Base-by-base conservation (phyloP, 2,888 invertebrate genomes). In the Drosophila gaucha region DNA sequence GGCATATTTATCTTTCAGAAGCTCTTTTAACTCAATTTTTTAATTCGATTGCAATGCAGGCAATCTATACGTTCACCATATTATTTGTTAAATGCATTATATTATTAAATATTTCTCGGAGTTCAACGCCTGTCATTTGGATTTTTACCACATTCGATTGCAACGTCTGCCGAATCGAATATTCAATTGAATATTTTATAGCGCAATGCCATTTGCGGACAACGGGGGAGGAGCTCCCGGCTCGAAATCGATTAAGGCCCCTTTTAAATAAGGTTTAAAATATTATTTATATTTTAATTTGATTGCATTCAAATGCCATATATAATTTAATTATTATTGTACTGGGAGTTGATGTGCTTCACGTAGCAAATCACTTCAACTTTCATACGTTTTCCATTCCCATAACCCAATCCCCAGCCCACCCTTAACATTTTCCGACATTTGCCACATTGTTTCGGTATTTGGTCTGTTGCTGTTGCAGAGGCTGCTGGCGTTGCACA, bases 281-380 rank as follows among this genome's bases (percentile, higher is more conserved):
- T 36, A 60, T 63, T 59, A 60, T 67, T 47, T 59, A 67, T 78
- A 68, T 54, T 73, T 74, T 66, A 69, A 75, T 77, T 84, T 68
- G 67, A 77, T 84, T 77, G 55, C 74, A 67, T 60, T 73, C 59
- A 70, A 75, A 76, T 66, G 62, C 43, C 63, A 66, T 67, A 51
- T 28, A 71, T 67, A 80, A 80, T 86, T 86, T 66, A 70, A 86
- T 83, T 77, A 69, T 66, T 63, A 73, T 56, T 60, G 55, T 28
- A 46, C 43, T 35, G 54, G 18, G 38, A 26, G 33, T 30, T 54
- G 62, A 43, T 59, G 24, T 9, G 56, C 20, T n/a, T 26, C 31
- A 26, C 14, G 24, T 26, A 41, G 59, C 50, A 50, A 26, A n/a
- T 28, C 36, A 18, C 26, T 26, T n/a, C 64, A 16, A 22, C 22